Evolutionary conservation across 2,797 vertebrate species (phyloP), one percentile per base, ranked within the genome.

Genomic region (Tympanoctomys barrerae): DNA sequence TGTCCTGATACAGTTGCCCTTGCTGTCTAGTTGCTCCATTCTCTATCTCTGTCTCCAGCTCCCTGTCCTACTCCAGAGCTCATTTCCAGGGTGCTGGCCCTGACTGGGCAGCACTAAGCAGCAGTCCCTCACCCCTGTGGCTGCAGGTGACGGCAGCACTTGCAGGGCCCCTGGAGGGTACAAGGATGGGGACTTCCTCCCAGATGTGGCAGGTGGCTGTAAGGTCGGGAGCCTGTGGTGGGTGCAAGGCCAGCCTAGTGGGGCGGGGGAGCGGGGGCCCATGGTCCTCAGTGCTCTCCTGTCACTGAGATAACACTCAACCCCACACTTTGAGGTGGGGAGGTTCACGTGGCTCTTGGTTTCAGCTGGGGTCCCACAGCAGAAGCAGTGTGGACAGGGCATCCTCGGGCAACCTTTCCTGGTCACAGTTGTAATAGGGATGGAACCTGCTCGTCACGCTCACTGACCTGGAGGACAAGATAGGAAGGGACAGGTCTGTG

Each of bases 401-500:
- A 24, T 14, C 13, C 33, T 57, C 5, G 4, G 39, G 31, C 24
- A 5, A 19, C 31, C 18, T 66, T 21, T 7, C 7, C 79, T 64
- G 3, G 52, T 28, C n/a, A 64, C 4, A 11, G 36, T n/a, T 7
- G 4, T 10, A 11, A 33, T 33, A n/a, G 42, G 36, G 31, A 19
- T 0, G 3, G 71, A 14, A 49, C 24, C 19, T 19, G 31, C 31
- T 31, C 22, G 36, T 8, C 16, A 26, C 61, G 61, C 36, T 33
- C 39, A 70, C 24, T 12, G 39, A 71, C 59, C 49, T 0, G 8
- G 21, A 49, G 57, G 57, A 3, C 28, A n/a, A 66, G 70, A 46
- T 5, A 18, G 3, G 2, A 0, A 3, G 31, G 1, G 12, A n/a
- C 7, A 19, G 61, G 19, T 18, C 9, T 0, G 16, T 52, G n/a